These are phyloP conservation scores for Lichenostomus cassidix DNA, from an alignment of 2,113 vertebrate species.

Conservation along the genomic window DNA sequence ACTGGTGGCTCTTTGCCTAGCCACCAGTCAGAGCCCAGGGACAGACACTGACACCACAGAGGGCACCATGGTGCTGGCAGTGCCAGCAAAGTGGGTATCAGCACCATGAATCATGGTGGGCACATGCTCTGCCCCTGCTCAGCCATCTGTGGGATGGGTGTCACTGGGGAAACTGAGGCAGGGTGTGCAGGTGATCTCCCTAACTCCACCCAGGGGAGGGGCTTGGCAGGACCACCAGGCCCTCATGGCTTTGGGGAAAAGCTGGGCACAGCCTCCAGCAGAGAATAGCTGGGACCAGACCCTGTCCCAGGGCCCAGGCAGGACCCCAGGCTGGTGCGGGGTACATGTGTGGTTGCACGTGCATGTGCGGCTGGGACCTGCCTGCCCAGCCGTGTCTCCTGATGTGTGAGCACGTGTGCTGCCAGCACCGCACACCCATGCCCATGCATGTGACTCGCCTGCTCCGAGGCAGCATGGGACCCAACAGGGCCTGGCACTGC, in stretches of 20 bases:
- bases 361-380: neutral
- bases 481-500: rapidly evolving
- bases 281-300: neutral
- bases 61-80: neutral
- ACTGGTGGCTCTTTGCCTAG: neutral
- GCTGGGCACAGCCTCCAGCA: too few relatives aligned
- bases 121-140: neutral
- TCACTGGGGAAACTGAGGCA: neutral
- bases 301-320: neutral
- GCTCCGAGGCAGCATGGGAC: neutral
- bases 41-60: neutral
- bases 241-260: neutral
- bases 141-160: neutral
- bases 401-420: rapidly evolving
- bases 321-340: neutral
- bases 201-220: too few relatives aligned
- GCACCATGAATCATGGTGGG: neutral
- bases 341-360: neutral
- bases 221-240: neutral
- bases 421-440: rapidly evolving
- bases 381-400: neutral
- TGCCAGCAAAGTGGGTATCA: neutral
- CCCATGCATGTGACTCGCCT: rapidly evolving
- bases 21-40: neutral
- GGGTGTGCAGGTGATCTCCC: rapidly evolving